phyloP scores from a whole-genome alignment of 2,888 invertebrate species.

The Resseliella maxima region DNA sequence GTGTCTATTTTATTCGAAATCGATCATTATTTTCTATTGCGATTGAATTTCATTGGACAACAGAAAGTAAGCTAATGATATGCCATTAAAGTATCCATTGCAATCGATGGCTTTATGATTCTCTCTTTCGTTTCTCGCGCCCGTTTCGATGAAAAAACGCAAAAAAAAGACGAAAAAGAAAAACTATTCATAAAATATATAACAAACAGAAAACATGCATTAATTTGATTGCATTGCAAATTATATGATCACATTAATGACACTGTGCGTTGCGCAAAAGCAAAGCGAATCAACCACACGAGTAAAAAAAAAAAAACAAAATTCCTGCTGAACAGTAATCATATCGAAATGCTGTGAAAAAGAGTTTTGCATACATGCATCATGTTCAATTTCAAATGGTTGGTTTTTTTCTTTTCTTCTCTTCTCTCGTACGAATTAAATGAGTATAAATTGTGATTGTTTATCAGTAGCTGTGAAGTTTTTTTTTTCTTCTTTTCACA shows the following conservation, averaged over 20 bases:
- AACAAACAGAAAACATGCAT: conserved; percentile 53
- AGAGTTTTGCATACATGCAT: conserved; percentile 13
- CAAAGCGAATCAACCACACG: neutral
- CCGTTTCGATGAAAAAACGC: neutral
- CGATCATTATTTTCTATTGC: neutral
- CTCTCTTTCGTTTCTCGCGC: neutral
- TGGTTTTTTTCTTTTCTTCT: too few species aligned
- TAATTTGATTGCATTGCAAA: conserved; percentile 51
- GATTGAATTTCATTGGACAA: conserved; percentile 35
- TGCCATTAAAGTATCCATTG: conserved; percentile 40
- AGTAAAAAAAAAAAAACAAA: neutral
- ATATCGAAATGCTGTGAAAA: neutral
- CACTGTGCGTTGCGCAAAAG: conserved; percentile 26
- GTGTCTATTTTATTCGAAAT: neutral
- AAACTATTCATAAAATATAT: conserved; percentile 45
- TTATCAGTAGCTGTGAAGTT: conserved; percentile 7
- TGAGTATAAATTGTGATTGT: conserved; percentile 44
- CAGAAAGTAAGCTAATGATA: conserved; percentile 30
- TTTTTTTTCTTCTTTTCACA: neutral
- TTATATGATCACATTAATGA: conserved; percentile 53
- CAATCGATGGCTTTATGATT: neutral
- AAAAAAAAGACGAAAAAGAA: neutral
- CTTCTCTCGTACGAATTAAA: neutral
- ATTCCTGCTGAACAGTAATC: neutral
- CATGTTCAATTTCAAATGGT: conserved; percentile 7